Evolutionary conservation across 2,113 vertebrate species (phyloP).

Genomic region (Oxyura jamaicensis): DNA sequence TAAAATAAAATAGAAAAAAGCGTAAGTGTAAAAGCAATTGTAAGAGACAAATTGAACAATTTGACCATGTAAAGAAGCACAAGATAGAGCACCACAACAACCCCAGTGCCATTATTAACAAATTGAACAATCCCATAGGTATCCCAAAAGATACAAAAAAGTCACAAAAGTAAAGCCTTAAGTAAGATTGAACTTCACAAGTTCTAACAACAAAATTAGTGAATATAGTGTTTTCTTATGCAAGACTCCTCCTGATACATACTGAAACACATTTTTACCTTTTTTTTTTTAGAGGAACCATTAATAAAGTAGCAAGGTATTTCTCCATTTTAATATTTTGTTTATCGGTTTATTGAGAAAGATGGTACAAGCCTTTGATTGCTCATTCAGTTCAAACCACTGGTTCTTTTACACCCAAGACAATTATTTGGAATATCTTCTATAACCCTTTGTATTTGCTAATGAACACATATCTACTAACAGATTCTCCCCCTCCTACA

Average conservation of each 20-base stretch:
- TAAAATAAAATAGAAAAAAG: slow-evolving; percentile 71
- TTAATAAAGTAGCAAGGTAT: neutral
- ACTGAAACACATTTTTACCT: neutral
- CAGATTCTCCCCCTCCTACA: neutral
- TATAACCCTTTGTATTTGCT: neutral
- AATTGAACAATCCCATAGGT: neutral
- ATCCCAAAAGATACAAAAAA: too few species aligned
- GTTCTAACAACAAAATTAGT: neutral
- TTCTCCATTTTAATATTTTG: neutral
- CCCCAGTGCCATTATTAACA: neutral
- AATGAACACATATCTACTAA: neutral
- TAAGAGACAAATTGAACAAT: neutral
- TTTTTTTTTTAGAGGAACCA: neutral
- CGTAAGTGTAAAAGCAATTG: neutral
- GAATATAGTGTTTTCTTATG: neutral
- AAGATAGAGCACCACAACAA: neutral
- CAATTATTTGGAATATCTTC: neutral
- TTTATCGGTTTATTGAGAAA: neutral
- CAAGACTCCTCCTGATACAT: neutral
- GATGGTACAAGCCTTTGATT: neutral
- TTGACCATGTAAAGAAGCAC: neutral
- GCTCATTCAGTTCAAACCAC: neutral
- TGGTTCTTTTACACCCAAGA: neutral
- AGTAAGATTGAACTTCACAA: neutral
- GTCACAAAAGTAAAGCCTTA: too few species aligned